A percentile compares a stretch with the other conserved stretches of the same genome.
phyloP scores from a whole-genome alignment of 1,140 invertebrate species.

The Heliothis virescens region DNA sequence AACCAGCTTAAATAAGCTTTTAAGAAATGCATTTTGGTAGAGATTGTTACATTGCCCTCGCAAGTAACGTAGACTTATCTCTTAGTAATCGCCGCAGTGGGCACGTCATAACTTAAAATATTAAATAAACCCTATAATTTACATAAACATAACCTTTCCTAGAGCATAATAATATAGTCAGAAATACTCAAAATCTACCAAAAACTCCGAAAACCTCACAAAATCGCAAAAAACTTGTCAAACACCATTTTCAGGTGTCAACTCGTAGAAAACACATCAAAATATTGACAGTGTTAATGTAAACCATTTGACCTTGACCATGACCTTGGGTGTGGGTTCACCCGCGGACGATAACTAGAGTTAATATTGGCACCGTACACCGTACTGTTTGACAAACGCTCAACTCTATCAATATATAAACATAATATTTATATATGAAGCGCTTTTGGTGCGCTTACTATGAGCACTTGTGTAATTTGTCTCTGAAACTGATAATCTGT shows the following conservation, averaged over 20 bases:
- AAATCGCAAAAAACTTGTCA: neutral
- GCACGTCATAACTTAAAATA: too few species aligned
- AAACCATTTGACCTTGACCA: constrained; percentile 71
- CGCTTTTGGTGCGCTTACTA: constrained; percentile 76
- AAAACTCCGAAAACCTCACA: too few species aligned
- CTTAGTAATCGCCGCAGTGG: too few species aligned
- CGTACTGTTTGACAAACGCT: constrained; percentile 82
- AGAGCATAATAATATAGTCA: too few species aligned
- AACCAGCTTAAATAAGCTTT: too few species aligned
- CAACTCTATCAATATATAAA: constrained; percentile 86
- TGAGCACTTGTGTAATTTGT: constrained; percentile 82
- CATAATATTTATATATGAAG: constrained; percentile 85
- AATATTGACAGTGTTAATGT: constrained; percentile 77
- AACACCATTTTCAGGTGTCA: constrained; percentile 34
- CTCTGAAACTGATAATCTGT: constrained; percentile 81
- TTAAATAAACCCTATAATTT: too few species aligned
- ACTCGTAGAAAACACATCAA: constrained; percentile 61
- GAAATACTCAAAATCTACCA: too few species aligned
- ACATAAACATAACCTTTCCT: too few species aligned
- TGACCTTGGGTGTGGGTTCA: constrained; percentile 77
- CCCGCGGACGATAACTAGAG: constrained; percentile 79
- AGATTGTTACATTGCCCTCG: too few species aligned
- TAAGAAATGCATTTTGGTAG: too few species aligned
- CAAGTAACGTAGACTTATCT: too few species aligned
- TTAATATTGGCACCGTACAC: constrained; percentile 84